Evolutionary conservation across 2,113 vertebrate species (phyloP).

Genomic region (Zosterops hypoxanthus): DNA sequence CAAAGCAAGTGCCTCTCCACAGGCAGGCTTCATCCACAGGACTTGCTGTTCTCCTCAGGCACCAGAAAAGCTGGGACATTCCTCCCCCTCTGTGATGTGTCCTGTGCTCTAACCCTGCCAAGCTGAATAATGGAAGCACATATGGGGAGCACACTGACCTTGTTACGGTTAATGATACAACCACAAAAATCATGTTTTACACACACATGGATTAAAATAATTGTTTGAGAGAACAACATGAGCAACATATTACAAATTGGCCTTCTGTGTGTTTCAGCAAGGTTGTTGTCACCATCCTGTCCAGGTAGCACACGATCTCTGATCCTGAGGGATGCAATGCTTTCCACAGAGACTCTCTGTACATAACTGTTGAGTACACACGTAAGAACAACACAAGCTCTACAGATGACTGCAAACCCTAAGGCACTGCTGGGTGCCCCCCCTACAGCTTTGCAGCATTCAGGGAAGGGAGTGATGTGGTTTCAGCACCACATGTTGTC

Average conservation of each 20-base stretch:
- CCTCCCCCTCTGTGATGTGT: rapidly evolving
- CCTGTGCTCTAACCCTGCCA: background rate
- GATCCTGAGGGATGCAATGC: background rate
- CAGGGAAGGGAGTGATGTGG: background rate
- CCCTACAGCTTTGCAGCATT: background rate
- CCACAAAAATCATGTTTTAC: background rate
- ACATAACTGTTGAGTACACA: background rate
- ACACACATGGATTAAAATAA: background rate
- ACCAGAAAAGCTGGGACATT: background rate
- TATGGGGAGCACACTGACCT: background rate
- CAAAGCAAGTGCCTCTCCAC: background rate
- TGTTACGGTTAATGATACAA: background rate
- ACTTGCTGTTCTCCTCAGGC: background rate
- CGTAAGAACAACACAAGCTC: rapidly evolving
- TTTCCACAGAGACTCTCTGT: background rate
- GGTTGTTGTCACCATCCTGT: background rate
- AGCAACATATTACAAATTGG: background rate
- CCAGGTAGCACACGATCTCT: rapidly evolving
- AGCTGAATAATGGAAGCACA: background rate
- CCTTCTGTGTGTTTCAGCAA: background rate
- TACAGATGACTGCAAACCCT: background rate
- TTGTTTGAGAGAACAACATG: rapidly evolving
- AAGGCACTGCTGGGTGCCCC: background rate
- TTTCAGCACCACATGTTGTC: rapidly evolving
- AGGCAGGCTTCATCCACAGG: rapidly evolving